These are phyloP conservation scores for Excalfactoria chinensis DNA, from an alignment of 2,113 vertebrate genomes.

Conservation along the genomic window DNA sequence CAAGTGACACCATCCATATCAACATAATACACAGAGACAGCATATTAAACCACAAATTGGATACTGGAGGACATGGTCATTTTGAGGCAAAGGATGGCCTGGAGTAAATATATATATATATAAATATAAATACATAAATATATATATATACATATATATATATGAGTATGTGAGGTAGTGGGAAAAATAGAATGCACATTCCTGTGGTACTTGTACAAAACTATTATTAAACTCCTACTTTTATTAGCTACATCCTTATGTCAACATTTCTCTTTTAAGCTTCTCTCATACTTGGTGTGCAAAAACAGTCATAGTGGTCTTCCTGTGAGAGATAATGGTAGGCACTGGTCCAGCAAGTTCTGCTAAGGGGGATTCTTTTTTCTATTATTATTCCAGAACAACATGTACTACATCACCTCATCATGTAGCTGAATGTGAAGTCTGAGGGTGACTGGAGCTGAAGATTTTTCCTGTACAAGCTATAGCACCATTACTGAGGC, in stretches of 20 bases:
- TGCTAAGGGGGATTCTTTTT: neutral
- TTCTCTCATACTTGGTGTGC: neutral
- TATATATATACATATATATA: no score
- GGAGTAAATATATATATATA: neutral
- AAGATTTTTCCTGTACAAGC: neutral
- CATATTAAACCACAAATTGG: neutral
- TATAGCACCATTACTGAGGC: neutral
- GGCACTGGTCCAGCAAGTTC: neutral
- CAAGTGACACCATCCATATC: accelerated
- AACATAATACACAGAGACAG: neutral
- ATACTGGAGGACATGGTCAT: neutral
- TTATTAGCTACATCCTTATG: neutral
- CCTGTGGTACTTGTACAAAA: neutral
- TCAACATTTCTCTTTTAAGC: neutral
- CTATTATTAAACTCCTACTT: neutral
- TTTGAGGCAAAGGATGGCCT: neutral
- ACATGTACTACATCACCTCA: accelerated
- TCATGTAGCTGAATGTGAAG: neutral
- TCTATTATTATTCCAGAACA: neutral
- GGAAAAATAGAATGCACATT: neutral
- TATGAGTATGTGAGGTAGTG: neutral
- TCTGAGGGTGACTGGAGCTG: neutral
- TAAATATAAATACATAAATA: no score
- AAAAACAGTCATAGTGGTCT: neutral
- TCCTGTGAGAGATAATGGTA: neutral